phyloP scores from a whole-genome alignment of 2,888 invertebrate species.

The Gastracanthus pulcherrimus region DNA sequence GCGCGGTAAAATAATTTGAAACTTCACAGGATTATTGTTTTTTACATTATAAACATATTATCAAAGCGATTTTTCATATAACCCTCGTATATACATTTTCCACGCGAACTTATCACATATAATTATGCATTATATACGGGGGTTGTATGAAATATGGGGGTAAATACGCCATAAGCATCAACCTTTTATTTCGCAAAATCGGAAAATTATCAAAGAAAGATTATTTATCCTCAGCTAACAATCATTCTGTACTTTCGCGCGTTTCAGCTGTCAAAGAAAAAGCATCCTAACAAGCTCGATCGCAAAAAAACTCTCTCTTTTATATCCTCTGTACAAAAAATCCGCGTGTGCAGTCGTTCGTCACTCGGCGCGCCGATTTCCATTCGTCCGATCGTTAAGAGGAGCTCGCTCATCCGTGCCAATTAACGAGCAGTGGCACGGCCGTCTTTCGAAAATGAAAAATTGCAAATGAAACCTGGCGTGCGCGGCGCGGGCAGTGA shows the following conservation, averaged over 20 bases:
- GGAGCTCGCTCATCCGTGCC: neutral
- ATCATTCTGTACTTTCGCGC: neutral
- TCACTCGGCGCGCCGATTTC: neutral
- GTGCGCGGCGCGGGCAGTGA: neutral
- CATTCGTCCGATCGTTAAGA: neutral
- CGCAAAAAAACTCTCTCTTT: neutral
- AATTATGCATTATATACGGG: too few relatives aligned
- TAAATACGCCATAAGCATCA: too few relatives aligned
- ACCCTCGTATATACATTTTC: too few relatives aligned
- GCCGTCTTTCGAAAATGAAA: constrained; percentile 21
- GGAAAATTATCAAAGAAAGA: neutral
- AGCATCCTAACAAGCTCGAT: neutral
- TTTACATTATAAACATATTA: too few relatives aligned
- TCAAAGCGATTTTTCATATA: too few relatives aligned
- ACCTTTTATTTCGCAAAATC: neutral
- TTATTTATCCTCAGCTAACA: neutral
- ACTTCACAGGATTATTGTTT: too few relatives aligned
- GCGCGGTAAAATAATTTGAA: too few relatives aligned
- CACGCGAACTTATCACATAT: too few relatives aligned
- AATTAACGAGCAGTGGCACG: constrained; percentile 31
- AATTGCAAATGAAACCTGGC: constrained; percentile 38
- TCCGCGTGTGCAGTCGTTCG: neutral
- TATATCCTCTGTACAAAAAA: neutral
- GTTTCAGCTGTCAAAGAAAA: neutral
- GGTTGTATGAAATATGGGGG: too few relatives aligned